phyloP scores from a whole-genome alignment of 1,140 invertebrate species.

The Eubasilissa regina region DNA sequence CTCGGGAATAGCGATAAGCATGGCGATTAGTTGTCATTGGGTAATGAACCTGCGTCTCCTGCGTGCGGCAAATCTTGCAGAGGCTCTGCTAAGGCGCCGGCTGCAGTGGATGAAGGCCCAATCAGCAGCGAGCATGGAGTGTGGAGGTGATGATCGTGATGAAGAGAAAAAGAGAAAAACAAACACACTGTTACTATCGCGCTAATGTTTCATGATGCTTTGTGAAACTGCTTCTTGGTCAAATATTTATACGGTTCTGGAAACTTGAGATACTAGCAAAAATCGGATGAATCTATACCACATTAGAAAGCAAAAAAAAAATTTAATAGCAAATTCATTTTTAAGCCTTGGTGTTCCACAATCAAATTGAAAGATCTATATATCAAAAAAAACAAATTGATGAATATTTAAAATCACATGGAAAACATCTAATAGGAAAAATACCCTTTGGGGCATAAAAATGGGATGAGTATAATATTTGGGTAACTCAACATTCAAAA shows the following conservation, averaged over 20 bases:
- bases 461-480: too few species aligned
- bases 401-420: too few species aligned
- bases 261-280: too few species aligned
- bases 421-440: too few species aligned
- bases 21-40: conserved; percentile 20
- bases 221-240: not conserved
- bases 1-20: not conserved
- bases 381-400: not conserved
- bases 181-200: conserved; percentile 35
- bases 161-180: conserved; percentile 37
- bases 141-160: not conserved
- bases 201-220: not conserved
- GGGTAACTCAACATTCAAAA: too few species aligned
- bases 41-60: conserved; percentile 37
- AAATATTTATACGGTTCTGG: not conserved
- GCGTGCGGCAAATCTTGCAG: not conserved
- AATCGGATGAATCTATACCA: too few species aligned
- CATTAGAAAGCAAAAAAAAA: not conserved
- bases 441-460: too few species aligned
- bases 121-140: conserved; percentile 13
- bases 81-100: conserved; percentile 16
- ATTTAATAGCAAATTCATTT: not conserved
- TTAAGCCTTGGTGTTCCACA: not conserved
- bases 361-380: not conserved
- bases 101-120: not conserved